Base-by-base conservation (phyloP, 2,797 vertebrate species). In the Catamblyrhynchus diadema region DNA sequence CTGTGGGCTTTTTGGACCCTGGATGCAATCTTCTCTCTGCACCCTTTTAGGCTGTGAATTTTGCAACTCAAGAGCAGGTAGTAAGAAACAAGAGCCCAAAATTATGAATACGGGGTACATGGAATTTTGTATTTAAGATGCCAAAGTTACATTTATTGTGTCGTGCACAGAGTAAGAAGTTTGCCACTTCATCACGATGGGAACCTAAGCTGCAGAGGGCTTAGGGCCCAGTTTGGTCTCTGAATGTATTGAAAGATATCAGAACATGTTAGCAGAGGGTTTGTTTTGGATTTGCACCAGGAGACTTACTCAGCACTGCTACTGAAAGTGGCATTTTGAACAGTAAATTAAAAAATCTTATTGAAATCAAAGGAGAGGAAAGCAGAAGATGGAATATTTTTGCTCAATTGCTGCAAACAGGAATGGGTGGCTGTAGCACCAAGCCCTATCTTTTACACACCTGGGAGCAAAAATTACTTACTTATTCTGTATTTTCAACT, bases 381-480 rank as follows among this genome's bases (percentile, higher is more conserved):
- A 27, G 59, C 48, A 86, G 51, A 66, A 75, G 24, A 23, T 73
- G 28, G 12, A 30, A 6, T 44, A 12, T 15, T 90, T 84, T 86
- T 79, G 59, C 41, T 91, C 45, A 30, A 22, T 59, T 60, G 47
- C 57, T 83, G 16, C 39, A 5, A 51, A 23, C 4, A 25, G 37
- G 35, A 81, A 62, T 59, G 44, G 12, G 3, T 65, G 30, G 3
- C 48, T 74, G 14, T 47, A 69, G 19, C 41, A 73, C 32, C 32
- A 77, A 79, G 12, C 21, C 25, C 24, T 24, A 3, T 35, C 33
- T 81, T 78, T 50, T 45, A 65, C n/a, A 39, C 9, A 39, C 2
- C 5, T 0, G 0, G 33, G 28, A 64, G 15, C 15, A 77, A 64
- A 93, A 83, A 45, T 60, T 0, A 23, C 37, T 72, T 0, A 32